Evolutionary conservation across 2,113 vertebrate genomes (phyloP).

Genomic region (Ameiurus melas): DNA sequence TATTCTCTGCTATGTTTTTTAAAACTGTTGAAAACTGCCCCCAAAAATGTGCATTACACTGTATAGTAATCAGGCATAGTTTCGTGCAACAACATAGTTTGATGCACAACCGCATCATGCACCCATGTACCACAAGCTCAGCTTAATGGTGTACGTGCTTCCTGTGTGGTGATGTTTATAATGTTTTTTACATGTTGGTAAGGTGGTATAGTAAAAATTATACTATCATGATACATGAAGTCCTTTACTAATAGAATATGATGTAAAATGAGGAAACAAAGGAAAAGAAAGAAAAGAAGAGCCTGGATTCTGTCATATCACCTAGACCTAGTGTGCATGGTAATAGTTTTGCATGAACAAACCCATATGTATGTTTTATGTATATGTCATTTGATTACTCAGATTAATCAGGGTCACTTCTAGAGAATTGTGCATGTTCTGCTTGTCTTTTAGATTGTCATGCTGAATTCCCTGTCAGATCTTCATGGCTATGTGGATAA

Average conservation of each 20-base stretch:
- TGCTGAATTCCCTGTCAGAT: constrained; percentile 92
- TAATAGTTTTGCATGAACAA: not conserved
- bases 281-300: not conserved
- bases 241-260: not conserved
- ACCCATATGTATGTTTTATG: not conserved
- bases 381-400: not conserved
- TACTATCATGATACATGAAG: not conserved
- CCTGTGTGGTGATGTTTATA: not conserved
- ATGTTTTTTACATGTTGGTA: not conserved
- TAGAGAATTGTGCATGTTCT: not conserved
- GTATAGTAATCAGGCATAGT: too few species aligned
- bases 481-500: constrained; percentile 90
- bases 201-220: not conserved
- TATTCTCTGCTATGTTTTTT: too few species aligned
- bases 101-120: not conserved
- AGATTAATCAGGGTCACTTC: not conserved
- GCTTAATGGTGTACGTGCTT: not conserved
- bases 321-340: not conserved
- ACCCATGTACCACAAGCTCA: not conserved
- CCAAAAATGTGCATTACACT: too few species aligned
- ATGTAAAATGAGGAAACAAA: not conserved
- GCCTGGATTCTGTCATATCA: not conserved
- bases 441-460: constrained; percentile 80
- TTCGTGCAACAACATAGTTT: not conserved
- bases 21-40: too few species aligned